phyloP scores from a whole-genome alignment of 53 echinoderm and acorn worm genomes.

The Holothuria scabra region DNA sequence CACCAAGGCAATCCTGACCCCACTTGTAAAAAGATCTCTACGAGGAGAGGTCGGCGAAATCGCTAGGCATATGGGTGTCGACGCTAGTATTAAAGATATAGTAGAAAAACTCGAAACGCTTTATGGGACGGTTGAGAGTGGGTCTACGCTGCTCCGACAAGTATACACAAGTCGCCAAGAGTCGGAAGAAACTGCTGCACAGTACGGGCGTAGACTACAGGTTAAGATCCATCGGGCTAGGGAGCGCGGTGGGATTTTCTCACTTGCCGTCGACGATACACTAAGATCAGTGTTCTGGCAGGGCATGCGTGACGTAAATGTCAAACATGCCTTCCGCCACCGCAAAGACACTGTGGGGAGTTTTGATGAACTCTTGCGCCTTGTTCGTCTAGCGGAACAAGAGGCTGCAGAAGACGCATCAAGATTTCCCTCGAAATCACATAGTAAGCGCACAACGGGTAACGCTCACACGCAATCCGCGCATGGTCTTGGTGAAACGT shows the following conservation, averaged over 20 bases:
- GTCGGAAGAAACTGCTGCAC: background rate
- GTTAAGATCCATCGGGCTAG: background rate
- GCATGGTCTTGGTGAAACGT: too few species aligned
- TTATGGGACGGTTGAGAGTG: background rate
- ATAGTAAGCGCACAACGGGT: too few species aligned
- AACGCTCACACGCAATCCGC: background rate
- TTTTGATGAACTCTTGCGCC: background rate
- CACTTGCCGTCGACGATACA: background rate
- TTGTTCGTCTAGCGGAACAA: background rate
- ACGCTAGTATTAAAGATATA: background rate
- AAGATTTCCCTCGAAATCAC: too few species aligned
- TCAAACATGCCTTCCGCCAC: background rate
- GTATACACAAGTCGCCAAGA: background rate
- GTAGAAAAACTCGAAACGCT: background rate
- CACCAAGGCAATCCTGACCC: background rate
- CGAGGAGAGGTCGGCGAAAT: background rate
- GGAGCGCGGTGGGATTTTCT: background rate
- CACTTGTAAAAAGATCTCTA: background rate
- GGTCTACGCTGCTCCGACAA: background rate
- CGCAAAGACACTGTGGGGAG: background rate
- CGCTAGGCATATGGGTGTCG: background rate
- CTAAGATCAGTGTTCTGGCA: background rate
- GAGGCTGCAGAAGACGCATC: background rate
- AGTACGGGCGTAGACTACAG: constrained; percentile 1
- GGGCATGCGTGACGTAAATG: background rate